A percentile compares a stretch with the other conserved stretches of the same genome.
These are phyloP conservation scores for Carassius auratus DNA, from an alignment of 2,113 vertebrate genomes.

Conservation along the genomic window DNA sequence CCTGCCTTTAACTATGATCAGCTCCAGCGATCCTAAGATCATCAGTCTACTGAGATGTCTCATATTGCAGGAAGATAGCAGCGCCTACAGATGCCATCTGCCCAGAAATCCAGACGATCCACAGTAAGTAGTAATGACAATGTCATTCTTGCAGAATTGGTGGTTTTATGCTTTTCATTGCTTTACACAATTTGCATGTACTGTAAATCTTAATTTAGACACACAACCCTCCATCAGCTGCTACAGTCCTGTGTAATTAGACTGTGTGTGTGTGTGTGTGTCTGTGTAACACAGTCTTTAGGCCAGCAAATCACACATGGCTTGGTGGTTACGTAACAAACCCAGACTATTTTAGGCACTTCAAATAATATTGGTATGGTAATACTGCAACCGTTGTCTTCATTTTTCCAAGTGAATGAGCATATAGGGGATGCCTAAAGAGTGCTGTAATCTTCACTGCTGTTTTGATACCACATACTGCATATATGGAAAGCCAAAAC, in stretches of 20 bases:
- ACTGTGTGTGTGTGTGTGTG: not conserved
- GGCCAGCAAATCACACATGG: conserved; percentile 45
- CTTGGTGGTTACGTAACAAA: conserved; percentile 46
- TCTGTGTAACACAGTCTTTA: conserved; percentile 3
- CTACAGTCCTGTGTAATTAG: not conserved
- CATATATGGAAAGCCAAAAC: not conserved
- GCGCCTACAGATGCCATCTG: conserved; percentile 45
- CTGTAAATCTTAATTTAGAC: conserved; percentile 15
- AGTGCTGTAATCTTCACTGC: conserved; percentile 1
- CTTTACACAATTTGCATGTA: conserved; percentile 17
- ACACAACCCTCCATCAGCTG: not conserved
- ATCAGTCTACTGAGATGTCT: conserved; percentile 34
- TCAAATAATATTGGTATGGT: conserved; percentile 47
- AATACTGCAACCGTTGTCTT: conserved; percentile 9
- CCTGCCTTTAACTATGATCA: conserved; percentile 19
- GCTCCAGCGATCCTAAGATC: conserved; percentile 28
- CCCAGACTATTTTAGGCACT: conserved; percentile 50
- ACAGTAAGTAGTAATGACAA: conserved; percentile 17
- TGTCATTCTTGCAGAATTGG: conserved; percentile 26
- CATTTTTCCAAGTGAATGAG: conserved; percentile 18
- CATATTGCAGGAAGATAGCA: conserved; percentile 18
- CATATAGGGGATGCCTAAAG: not conserved
- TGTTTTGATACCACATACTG: not conserved
- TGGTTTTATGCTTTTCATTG: conserved; percentile 29
- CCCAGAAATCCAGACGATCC: conserved; percentile 36